phyloP scores from a whole-genome alignment of 2,888 invertebrate species.

The Drosophila maculinotata region DNA sequence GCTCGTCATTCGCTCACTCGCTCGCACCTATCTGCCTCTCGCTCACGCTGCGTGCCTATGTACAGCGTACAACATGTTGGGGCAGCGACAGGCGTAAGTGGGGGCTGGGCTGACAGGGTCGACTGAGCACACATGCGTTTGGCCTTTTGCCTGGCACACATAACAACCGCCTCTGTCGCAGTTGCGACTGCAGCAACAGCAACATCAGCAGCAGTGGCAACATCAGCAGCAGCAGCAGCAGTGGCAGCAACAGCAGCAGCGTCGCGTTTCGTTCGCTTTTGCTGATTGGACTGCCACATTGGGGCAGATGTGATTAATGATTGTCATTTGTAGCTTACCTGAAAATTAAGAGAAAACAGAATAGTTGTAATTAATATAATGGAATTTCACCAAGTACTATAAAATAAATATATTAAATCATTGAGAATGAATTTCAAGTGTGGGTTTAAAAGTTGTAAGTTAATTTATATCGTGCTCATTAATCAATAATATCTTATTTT shows the following conservation, averaged over 20 bases:
- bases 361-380: neutral
- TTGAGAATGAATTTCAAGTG: no score
- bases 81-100: slow-evolving; percentile 2
- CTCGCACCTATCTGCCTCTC: slow-evolving; percentile 38
- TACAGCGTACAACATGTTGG: slow-evolving; percentile 42
- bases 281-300: slow-evolving; percentile 62
- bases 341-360: neutral
- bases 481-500: no score
- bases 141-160: slow-evolving; percentile 79
- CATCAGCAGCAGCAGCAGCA: slow-evolving; percentile 26
- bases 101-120: slow-evolving; percentile 47
- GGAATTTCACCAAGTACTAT: neutral
- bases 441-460: no score
- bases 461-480: no score
- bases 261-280: slow-evolving; percentile 61
- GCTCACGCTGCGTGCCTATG: slow-evolving; percentile 39
- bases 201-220: slow-evolving; percentile 15
- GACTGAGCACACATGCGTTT: slow-evolving; percentile 65
- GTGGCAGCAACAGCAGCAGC: slow-evolving; percentile 28
- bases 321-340: slow-evolving; percentile 8
- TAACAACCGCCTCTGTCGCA: slow-evolving; percentile 42
- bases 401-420: neutral
- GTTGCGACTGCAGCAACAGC: slow-evolving; percentile 28
- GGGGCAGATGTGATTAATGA: slow-evolving; percentile 18
- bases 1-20: slow-evolving; percentile 62